phyloP scores from a whole-genome alignment of 1,140 invertebrate genomes.

The Elymnias hypermnestra region DNA sequence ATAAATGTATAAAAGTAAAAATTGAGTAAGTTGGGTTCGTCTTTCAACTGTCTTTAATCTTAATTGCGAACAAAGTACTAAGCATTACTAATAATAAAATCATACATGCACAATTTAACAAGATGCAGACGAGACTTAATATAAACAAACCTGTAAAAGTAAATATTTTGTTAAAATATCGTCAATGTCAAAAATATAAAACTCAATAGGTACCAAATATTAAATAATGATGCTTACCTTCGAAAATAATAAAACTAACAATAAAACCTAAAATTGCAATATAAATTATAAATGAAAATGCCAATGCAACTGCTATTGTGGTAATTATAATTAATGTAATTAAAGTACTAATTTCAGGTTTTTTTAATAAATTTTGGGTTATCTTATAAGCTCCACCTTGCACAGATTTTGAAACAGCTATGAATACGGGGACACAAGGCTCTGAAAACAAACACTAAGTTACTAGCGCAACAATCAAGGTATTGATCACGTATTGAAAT shows the following conservation, averaged over 20 bases:
- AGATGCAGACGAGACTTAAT: constrained; percentile 14
- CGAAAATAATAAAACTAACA: constrained; percentile 27
- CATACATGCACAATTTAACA: neutral
- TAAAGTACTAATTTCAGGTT: constrained; percentile 31
- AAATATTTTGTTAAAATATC: constrained; percentile 5
- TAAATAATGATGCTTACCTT: constrained; percentile 30
- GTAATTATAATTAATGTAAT: constrained; percentile 19
- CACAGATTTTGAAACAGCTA: neutral
- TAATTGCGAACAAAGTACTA: neutral
- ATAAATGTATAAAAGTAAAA: too few relatives aligned
- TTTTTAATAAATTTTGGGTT: constrained; percentile 20
- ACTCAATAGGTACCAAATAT: too few relatives aligned
- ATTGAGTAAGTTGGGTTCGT: too few relatives aligned
- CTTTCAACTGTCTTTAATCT: too few relatives aligned
- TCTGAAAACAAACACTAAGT: constrained; percentile 31
- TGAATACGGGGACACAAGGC: neutral
- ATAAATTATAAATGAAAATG: constrained; percentile 20
- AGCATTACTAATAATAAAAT: constrained; percentile 1
- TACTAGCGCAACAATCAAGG: neutral
- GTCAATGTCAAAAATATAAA: too few relatives aligned
- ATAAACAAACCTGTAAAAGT: constrained; percentile 28
- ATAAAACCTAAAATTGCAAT: constrained; percentile 20
- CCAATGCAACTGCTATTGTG: constrained; percentile 13
- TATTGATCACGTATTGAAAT: neutral
- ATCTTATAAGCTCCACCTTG: constrained; percentile 7